Conservation (phyloP, 2,888 invertebrate species). For the Noctua janthe region DNA sequence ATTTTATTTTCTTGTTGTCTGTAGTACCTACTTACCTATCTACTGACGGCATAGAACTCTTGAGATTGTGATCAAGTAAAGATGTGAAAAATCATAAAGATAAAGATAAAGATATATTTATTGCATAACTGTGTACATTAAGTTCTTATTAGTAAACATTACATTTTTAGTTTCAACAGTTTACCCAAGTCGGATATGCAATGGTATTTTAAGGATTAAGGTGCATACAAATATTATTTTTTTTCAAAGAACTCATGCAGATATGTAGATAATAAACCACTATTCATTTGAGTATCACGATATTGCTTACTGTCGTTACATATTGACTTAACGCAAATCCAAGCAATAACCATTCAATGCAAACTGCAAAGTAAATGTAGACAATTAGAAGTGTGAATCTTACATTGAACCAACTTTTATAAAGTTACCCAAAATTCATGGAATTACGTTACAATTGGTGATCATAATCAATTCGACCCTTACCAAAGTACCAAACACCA, state of each 20-base stretch:
- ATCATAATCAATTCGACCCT: neutral
- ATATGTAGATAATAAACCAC: neutral
- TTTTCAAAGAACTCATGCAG: no score
- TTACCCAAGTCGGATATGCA: no score
- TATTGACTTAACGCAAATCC: neutral
- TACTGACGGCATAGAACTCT: neutral
- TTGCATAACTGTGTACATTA: no score
- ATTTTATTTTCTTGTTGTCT: slow-evolving; percentile 49
- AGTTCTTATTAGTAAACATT: no score
- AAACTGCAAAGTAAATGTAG: neutral
- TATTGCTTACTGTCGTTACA: neutral
- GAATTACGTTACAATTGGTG: neutral
- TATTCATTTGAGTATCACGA: neutral
- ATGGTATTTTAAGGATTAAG: no score
- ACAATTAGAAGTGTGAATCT: neutral
- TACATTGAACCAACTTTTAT: neutral
- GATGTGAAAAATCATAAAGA: slow-evolving; percentile 5
- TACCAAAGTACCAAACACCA: neutral
- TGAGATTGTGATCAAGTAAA: neutral
- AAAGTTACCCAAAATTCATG: neutral
- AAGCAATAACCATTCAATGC: neutral
- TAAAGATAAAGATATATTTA: no score
- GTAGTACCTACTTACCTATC: neutral
- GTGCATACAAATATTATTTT: no score
- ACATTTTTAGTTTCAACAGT: no score